Base-by-base conservation (phyloP, 2,888 invertebrate species). In the Aphidius colemani region DNA sequence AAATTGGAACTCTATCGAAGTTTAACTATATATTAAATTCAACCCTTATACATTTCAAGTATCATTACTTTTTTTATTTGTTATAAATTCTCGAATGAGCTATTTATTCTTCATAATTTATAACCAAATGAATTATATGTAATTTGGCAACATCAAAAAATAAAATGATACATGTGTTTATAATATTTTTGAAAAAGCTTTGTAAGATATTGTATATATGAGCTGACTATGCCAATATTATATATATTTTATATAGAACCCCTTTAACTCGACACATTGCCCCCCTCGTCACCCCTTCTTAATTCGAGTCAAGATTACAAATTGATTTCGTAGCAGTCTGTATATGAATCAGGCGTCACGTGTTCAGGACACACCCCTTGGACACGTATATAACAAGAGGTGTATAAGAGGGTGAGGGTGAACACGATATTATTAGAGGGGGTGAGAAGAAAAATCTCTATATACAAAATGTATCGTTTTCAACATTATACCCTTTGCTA, bases 341-440 rank as follows among this genome's bases (percentile, higher is more conserved):
- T 80, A 75, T 81, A 81, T 82, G 81, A 82, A 81, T 82, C 81
- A 81, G 78, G 81, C 82, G 82, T 81, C 82, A 82, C 79, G 75
- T 82, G 82, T 78, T 77, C 74, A 69, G 77, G 81, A 82, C 82
- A 81, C 80, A 80, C 82, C 82, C 81, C 76, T 78, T 75, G 72
- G 71, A 70, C 68, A 67, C 66, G 67, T 69, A 70, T 70, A 67
- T 65, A 64, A 18, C 62, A 64, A 66, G 61, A 63, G 61, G 65
- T 63, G 11, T 63, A 64, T 46, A 51, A 62, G 46, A 61, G 63
- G 59, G 67, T 57, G 64, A 46, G 63, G 63, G 57, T 66, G 41
- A 61, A 59, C 30, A 30, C 30, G 30, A 30, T 30, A 30, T 30
- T 30, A 30, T 30, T 30, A 30, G 30, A 18, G 49, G 53, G 44